phyloP scores from a whole-genome alignment of 2,888 invertebrate species.

The Chesias legatella region DNA sequence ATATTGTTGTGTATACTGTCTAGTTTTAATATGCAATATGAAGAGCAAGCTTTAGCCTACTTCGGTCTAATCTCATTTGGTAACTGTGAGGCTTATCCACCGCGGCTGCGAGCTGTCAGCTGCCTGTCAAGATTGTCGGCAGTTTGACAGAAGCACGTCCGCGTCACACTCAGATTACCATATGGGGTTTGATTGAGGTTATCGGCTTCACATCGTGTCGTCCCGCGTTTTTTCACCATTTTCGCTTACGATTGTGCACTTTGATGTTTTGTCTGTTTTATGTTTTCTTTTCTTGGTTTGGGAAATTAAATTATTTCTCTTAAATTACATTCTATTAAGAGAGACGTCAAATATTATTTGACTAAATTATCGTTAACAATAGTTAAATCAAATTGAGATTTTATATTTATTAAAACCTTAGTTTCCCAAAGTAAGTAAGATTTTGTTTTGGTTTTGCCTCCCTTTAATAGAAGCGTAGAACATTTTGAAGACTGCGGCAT shows the following conservation, averaged over 20 bases:
- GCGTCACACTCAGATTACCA: constrained; percentile 88
- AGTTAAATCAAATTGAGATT: no score
- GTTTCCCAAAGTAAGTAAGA: constrained; percentile 29
- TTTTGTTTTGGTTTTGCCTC: constrained; percentile 25
- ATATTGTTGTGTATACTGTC: constrained; percentile 9
- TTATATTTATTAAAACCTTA: no score
- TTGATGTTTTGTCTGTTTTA: constrained; percentile 33
- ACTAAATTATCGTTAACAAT: no score
- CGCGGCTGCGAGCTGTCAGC: constrained; percentile 44
- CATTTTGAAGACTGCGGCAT: constrained; percentile 74
- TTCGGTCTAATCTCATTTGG: constrained; percentile 98
- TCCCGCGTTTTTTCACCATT: constrained; percentile 62
- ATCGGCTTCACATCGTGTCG: constrained; percentile 71
- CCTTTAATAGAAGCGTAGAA: constrained; percentile 47
- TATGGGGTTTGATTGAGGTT: constrained; percentile 88
- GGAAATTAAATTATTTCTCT: constrained; percentile 5
- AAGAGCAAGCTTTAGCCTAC: constrained; percentile 68
- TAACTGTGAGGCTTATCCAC: constrained; percentile 92
- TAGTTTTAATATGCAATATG: constrained; percentile 16
- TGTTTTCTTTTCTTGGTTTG: constrained; percentile 29
- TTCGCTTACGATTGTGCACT: constrained; percentile 50
- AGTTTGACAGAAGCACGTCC: constrained; percentile 36
- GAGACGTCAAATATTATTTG: no score
- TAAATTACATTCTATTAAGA: no score
- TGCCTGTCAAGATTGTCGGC: constrained; percentile 18